Conservation (phyloP, 2,113 vertebrate genomes). For the Tachuris rubrigastra region DNA sequence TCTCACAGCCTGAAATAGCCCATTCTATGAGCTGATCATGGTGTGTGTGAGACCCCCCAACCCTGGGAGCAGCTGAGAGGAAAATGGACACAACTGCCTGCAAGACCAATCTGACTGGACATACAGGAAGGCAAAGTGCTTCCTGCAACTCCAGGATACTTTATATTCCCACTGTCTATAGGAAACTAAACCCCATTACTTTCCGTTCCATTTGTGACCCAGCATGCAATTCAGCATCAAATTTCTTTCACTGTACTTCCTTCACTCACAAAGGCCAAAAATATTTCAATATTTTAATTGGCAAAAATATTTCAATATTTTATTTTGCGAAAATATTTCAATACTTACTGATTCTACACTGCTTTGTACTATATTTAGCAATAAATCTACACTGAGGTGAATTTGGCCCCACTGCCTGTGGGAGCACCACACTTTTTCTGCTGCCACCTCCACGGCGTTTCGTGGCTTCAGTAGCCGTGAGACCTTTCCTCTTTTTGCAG, state of each 20-base stretch:
- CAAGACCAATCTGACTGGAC: rapidly evolving
- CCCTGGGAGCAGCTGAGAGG: not conserved
- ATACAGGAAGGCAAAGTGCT: not conserved
- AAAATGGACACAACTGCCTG: not conserved
- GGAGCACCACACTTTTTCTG: not conserved
- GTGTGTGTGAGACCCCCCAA: rapidly evolving
- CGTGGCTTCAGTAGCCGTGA: rapidly evolving
- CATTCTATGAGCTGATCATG: not conserved
- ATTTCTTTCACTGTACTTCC: not conserved
- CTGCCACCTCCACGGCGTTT: not conserved
- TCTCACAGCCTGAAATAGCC: not conserved
- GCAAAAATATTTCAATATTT: not conserved
- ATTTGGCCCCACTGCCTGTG: not conserved
- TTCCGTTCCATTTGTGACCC: not conserved
- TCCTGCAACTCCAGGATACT: not conserved
- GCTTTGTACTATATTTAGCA: not conserved
- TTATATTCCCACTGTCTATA: not conserved
- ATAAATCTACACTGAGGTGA: not conserved
- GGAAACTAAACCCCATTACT: not conserved
- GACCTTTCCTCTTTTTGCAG: not conserved
- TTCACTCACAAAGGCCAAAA: not conserved
- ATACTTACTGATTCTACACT: not conserved
- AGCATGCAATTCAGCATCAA: not conserved
- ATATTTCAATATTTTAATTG: not conserved
- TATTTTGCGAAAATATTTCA: not conserved